Percentiles rank a stretch among this genome's conserved stretches.
These are phyloP conservation scores for Champsocephalus esox DNA, from an alignment of 2,797 vertebrate species.

Conservation along the genomic window DNA sequence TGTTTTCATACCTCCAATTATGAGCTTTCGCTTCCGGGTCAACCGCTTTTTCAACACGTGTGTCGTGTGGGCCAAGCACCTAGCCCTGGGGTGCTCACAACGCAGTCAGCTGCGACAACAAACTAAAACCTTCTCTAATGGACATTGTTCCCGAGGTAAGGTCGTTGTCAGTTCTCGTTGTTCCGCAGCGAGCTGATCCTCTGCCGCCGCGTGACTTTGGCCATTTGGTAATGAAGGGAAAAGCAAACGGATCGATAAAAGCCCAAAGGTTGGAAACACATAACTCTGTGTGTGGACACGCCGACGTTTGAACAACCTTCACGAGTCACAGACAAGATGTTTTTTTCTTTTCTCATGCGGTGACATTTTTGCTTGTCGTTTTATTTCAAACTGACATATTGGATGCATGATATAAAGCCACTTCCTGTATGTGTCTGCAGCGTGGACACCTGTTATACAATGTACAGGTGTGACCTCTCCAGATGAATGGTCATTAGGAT, in stretches of 20 bases:
- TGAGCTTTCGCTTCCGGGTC: constrained; percentile 52
- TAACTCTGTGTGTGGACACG: background rate
- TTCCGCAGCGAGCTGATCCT: constrained; percentile 37
- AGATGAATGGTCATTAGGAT: constrained; percentile 60
- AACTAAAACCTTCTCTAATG: constrained; percentile 50
- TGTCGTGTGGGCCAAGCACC: constrained; percentile 50
- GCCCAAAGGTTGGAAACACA: constrained; percentile 52
- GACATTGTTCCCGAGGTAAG: constrained; percentile 51
- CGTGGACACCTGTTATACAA: constrained; percentile 69
- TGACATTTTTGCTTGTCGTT: constrained; percentile 41
- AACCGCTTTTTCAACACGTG: constrained; percentile 20
- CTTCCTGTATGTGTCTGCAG: constrained; percentile 50
- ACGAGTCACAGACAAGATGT: constrained; percentile 37
- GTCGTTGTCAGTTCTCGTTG: constrained; percentile 60
- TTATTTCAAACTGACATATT: constrained; percentile 58
- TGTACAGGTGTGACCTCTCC: constrained; percentile 59
- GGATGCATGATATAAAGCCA: constrained; percentile 55
- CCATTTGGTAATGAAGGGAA: constrained; percentile 62
- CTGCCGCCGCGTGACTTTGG: constrained; percentile 35
- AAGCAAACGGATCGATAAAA: constrained; percentile 58
- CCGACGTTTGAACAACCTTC: constrained; percentile 59
- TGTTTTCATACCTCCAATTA: constrained; percentile 60
- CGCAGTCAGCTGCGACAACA: constrained; percentile 57
- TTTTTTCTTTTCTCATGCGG: background rate
- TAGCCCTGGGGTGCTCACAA: constrained; percentile 18